phyloP scores from a whole-genome alignment of 53 echinoderm and acorn worm genomes.

The Arbacia lixula region DNA sequence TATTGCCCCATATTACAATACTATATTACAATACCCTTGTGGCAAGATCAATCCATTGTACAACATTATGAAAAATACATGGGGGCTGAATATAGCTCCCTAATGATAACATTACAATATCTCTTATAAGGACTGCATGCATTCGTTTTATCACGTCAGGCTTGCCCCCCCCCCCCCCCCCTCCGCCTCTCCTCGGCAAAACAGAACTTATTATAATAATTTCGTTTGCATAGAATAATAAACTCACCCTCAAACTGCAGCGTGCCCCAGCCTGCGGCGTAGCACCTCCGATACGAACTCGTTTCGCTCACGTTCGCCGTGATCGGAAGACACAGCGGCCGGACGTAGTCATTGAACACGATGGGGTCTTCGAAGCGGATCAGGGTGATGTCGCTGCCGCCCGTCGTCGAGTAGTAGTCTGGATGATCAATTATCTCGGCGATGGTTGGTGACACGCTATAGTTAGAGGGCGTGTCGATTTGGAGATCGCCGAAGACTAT shows the following conservation, averaged over 20 bases:
- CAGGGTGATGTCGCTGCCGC: constrained; percentile 76
- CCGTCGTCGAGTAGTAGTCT: neutral
- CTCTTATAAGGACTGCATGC: no score
- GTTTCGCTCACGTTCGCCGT: constrained; percentile 34
- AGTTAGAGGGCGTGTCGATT: constrained; percentile 12
- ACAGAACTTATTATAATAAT: no score
- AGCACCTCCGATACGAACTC: constrained; percentile 60
- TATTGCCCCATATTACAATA: no score
- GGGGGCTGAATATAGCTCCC: no score
- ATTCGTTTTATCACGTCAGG: no score
- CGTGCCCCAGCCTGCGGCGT: constrained; percentile 83
- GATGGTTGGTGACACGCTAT: constrained; percentile 20
- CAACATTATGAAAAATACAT: no score
- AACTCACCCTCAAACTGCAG: constrained; percentile 6
- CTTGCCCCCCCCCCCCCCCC: no score
- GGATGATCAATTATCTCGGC: constrained; percentile 13
- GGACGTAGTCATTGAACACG: constrained; percentile 61
- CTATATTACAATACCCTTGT: no score
- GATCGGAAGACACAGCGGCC: constrained; percentile 68
- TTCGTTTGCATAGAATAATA: neutral
- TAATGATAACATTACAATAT: no score
- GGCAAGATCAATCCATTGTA: no score
- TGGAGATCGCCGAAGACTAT: constrained; percentile 32
- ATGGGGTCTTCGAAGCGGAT: constrained; percentile 62
- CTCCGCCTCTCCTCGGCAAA: no score